Conservation (phyloP, 2,113 vertebrate genomes). For the Etheostoma spectabile region DNA sequence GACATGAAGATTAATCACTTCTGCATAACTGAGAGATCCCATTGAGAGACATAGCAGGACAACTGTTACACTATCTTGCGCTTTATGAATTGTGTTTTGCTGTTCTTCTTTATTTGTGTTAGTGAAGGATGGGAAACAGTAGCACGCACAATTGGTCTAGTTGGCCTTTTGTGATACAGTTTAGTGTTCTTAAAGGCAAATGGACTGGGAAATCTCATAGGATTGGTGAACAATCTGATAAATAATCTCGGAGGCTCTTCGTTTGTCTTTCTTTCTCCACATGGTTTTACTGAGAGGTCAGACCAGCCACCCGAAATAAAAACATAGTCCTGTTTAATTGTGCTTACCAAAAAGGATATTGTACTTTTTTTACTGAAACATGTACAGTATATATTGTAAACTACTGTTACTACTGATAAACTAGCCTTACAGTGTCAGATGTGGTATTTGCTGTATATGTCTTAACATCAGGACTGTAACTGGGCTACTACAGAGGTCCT, state of each 20-base stretch:
- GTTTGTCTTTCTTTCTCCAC: neutral
- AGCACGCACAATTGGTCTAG: neutral
- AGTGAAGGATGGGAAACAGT: slow-evolving; percentile 9
- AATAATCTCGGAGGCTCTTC: neutral
- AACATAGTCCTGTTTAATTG: neutral
- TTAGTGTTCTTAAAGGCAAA: neutral
- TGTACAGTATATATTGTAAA: neutral
- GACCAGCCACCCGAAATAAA: neutral
- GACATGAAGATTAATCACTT: slow-evolving; percentile 36
- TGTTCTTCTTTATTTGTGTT: slow-evolving; percentile 12
- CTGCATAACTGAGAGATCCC: neutral
- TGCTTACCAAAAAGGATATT: neutral
- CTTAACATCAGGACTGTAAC: neutral
- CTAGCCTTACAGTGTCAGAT: neutral
- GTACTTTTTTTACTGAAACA: neutral
- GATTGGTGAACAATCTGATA: neutral
- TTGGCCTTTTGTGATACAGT: slow-evolving; percentile 6
- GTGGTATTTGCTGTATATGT: too few relatives aligned
- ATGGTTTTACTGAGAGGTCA: neutral
- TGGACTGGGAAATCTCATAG: slow-evolving; percentile 2
- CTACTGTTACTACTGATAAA: neutral
- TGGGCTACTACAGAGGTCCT: neutral
- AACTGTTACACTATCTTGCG: neutral
- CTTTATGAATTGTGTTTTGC: slow-evolving; percentile 28
- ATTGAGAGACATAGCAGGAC: neutral